Evolutionary conservation across 2,113 vertebrate genomes (phyloP).

Genomic region (Ivindomyrus marchei): DNA sequence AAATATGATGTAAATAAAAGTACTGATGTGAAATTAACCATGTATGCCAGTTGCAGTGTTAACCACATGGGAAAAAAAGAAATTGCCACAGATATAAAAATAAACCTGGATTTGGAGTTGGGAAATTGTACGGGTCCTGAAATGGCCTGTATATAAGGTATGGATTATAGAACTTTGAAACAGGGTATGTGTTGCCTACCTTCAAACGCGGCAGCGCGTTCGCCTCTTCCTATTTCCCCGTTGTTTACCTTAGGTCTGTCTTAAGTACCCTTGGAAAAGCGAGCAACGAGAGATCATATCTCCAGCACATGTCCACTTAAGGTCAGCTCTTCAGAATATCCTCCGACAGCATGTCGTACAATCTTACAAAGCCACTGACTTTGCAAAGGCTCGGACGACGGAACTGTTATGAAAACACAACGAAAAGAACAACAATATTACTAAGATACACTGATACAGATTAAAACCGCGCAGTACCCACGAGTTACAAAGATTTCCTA

Average conservation of each 20-base stretch:
- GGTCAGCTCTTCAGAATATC: background rate
- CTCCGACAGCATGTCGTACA: background rate
- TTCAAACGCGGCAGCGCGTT: background rate
- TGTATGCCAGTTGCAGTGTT: background rate
- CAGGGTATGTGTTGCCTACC: background rate
- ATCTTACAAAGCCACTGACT: background rate
- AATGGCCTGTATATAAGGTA: background rate
- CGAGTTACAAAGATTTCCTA: background rate
- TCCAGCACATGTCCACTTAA: slow-evolving; percentile 4
- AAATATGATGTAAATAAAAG: background rate
- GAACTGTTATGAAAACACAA: background rate
- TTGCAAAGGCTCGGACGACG: background rate
- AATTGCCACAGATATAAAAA: background rate
- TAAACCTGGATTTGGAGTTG: background rate
- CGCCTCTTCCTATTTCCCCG: background rate
- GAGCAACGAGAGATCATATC: background rate
- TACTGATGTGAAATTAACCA: background rate
- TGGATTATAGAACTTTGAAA: background rate
- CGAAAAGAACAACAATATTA: background rate
- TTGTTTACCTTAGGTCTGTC: background rate
- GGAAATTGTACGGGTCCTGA: background rate
- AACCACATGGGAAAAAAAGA: background rate
- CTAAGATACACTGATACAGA: background rate
- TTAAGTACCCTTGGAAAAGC: background rate
- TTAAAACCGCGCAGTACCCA: background rate